Base-by-base conservation (phyloP, 2,113 vertebrate genomes). In the Fregetta grallaria region DNA sequence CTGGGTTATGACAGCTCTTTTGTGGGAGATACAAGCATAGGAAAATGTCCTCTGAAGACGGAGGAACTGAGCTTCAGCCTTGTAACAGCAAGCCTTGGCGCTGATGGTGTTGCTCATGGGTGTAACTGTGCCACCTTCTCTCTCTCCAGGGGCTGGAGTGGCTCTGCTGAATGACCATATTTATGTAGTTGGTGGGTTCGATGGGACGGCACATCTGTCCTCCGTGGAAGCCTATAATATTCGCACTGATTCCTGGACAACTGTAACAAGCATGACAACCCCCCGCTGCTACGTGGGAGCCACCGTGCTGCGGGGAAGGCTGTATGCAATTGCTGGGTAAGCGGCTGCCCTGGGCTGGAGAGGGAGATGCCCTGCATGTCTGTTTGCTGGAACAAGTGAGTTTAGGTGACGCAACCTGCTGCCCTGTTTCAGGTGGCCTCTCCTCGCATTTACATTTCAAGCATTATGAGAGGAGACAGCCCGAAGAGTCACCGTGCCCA, bases 161-260 rank as follows among this genome's bases (percentile, higher is more conserved):
- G 99, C 99, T 34, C 97, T 99, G 85, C 98, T 99, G 77, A 99
- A 99, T 38, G 99, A 99, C 97, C 99, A 99, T 88, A 99, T 99
- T 79, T 99, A 99, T 7, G 99, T 99, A 5, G 99, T 99, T 15
- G 99, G 99, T 10, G 99, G 99, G 7, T 99, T 99, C 52, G 99
- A 99, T 82, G 99, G 99, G 9, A 99, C 99, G 0, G 99, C 99
- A 2, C 99, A 99, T 89, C 98, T 99, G 3, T 99, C 99, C 92
- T 99, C 99, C 0, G 99, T 99, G 40, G 99, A 99, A 95, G 99
- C 99, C 14, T 99, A 99, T 90, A 99, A 99, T 92, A 99, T 99
- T 96, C 99, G 99, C 80, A 99, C 99, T 3, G 99, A 99, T 83
- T 99, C 99, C 42, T 99, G 99, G 99, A 99, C 99, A 20, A 99